Base-by-base conservation (phyloP, 2,797 vertebrate species). In the Arnoldichthys spilopterus region DNA sequence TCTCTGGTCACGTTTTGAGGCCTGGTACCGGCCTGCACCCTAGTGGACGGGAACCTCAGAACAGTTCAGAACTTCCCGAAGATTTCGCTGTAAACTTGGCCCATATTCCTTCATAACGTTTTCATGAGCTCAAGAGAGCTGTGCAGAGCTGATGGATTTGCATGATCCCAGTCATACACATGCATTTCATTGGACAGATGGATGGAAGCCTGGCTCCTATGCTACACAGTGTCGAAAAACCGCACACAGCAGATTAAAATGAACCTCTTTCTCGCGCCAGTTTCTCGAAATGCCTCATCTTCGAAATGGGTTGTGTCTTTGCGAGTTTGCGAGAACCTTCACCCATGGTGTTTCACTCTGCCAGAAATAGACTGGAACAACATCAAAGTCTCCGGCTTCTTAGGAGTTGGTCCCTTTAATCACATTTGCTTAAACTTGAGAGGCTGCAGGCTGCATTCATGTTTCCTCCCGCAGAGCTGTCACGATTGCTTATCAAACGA, bases 401-500 rank as follows among this genome's bases (percentile, higher is more conserved):
- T 53, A 20, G 11, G 47, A 30, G 8, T 7, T 18, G 45, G 37
- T 70, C 24, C 13, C 43, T 61, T 77, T 53, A 69, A 73, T 67
- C 62, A 37, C 64, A 72, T 81, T 62, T 24, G 26, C 49, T 71
- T 47, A 58, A 59, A 8, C 28, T 47, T 34, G 13, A 59, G 43
- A 18, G 77, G 40, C 68, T 47, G 40, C 53, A 74, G 77, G 77
- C 53, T 37, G 5, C 2, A 32, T 43, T 71, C 59, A 71, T 77
- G 63, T 71, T 51, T 53, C 28, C 15, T 66, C 18, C 7, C 16
- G 7, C 59, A 56, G 69, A 58, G 74, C 69, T 68, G 43, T 63
- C 76, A 45, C 32, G 45, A n/a, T 34, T 56, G 54, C 54, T 82
- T 63, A 82, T 80, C 66, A 61, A 47, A 69, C 72, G 18, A 78